Base-by-base conservation (phyloP, 2,113 vertebrate species). In the Pogona vitticeps region DNA sequence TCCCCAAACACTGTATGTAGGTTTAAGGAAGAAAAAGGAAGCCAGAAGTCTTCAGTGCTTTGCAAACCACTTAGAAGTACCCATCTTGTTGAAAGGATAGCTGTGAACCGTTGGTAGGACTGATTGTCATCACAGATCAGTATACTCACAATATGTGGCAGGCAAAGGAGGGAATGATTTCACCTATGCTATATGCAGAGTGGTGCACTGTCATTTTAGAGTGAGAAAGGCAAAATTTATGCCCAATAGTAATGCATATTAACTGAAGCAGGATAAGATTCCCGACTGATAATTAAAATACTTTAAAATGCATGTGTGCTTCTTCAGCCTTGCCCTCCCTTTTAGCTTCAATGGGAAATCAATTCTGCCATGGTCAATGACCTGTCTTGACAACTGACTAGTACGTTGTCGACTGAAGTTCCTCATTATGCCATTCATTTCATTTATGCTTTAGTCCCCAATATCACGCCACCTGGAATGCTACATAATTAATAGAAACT, bases 271-370 rank as follows among this genome's bases (percentile, higher is more conserved):
- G 40, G 31, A 20, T 52, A 33, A 56, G 7, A 61, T 63, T 84
- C 38, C 36, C 15, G 61, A 76, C 26, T 63, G 36, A 84, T 63
- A 63, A 82, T 70, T 82, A 82, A 83, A 84, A 58, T 76, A 36
- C 18, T 76, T 63, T 76, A 75, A 84, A 75, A 61, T 63, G 58
- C 58, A 28, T 65, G 18, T 65, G 28, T 46, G 58, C n/a, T 65
- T 52, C 10, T 73, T 76, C 38, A 42, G 28, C 77, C 82, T n/a
- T 23, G 86, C 82, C 85, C 82, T 87, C 42, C 56, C 86, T 93
- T 96, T 94, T 91, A 88, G 94, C 87, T 95, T 94, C 70, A 85
- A 58, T 75, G 84, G 88, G 89, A 95, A 85, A 95, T 87, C 71
- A 52, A 87, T 92, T 95, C 88, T 91, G 94, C 92, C 85, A 87